phyloP scores from a whole-genome alignment of 2,888 invertebrate genomes.

The Eulithis testata region DNA sequence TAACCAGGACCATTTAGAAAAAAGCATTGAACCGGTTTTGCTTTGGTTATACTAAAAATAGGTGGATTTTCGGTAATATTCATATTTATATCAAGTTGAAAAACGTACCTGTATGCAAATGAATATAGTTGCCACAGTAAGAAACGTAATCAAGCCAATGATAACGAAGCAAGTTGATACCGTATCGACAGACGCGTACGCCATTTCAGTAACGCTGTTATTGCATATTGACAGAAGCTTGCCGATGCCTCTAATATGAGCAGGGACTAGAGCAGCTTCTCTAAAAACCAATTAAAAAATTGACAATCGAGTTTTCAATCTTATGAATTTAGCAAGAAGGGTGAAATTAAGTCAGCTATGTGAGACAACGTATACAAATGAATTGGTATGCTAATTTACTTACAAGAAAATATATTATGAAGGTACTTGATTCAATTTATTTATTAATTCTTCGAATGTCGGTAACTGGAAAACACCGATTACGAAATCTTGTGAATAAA shows the following conservation, averaged over 20 bases:
- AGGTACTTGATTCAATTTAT: too few species aligned
- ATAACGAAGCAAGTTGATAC: slow-evolving; percentile 95
- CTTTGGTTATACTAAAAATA: too few species aligned
- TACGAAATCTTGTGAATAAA: too few species aligned
- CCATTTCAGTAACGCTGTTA: slow-evolving; percentile 83
- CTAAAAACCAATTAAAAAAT: slow-evolving; percentile 49
- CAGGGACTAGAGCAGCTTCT: slow-evolving; percentile 88
- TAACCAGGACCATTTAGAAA: too few species aligned
- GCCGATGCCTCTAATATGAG: slow-evolving; percentile 90
- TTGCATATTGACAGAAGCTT: slow-evolving; percentile 88
- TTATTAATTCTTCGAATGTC: too few species aligned
- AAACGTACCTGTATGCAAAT: slow-evolving; percentile 90
- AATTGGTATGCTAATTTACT: too few species aligned
- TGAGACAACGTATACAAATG: too few species aligned
- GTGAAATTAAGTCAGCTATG: not conserved
- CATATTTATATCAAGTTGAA: not conserved
- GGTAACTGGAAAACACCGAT: too few species aligned
- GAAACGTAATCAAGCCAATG: slow-evolving; percentile 91
- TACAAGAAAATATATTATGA: too few species aligned
- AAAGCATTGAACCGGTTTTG: too few species aligned
- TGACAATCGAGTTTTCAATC: not conserved
- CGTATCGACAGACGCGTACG: slow-evolving; percentile 92
- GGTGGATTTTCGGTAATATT: too few species aligned
- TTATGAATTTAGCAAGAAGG: not conserved
- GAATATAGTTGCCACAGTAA: slow-evolving; percentile 92